Conservation (phyloP, 2,888 invertebrate genomes). For the Lasioglossum morio region DNA sequence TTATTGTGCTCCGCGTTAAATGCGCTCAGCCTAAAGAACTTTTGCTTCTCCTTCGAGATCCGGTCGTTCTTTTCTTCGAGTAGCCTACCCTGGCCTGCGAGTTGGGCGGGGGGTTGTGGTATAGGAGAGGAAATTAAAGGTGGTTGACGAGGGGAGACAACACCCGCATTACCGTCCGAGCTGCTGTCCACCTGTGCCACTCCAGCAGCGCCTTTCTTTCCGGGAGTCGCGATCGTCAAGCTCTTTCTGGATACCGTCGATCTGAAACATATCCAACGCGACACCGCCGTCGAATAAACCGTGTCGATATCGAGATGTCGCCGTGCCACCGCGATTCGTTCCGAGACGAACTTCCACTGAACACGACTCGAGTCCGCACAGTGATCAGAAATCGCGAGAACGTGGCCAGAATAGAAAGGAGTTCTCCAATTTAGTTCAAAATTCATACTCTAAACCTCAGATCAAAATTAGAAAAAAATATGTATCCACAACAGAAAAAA, state of each 20-base stretch:
- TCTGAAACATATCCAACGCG: slow-evolving; percentile 69
- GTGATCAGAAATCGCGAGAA: not conserved
- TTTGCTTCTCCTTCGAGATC: slow-evolving; percentile 95
- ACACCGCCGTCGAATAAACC: not conserved
- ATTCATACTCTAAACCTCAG: no score
- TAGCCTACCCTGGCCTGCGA: slow-evolving; percentile 84
- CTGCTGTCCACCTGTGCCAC: slow-evolving; percentile 84
- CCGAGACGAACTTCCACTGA: not conserved
- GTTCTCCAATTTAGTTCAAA: no score
- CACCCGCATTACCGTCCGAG: slow-evolving; percentile 85
- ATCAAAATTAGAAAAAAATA: no score
- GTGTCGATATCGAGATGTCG: slow-evolving; percentile 5
- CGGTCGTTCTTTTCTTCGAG: slow-evolving; percentile 89
- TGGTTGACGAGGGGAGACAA: slow-evolving; percentile 85
- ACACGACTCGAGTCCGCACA: not conserved
- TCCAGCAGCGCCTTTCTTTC: slow-evolving; percentile 74
- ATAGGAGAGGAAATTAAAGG: slow-evolving; percentile 84
- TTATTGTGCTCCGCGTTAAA: slow-evolving; percentile 89
- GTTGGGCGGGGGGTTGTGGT: slow-evolving; percentile 82
- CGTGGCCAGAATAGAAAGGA: no score
- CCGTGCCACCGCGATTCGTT: not conserved
- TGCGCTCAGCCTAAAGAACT: slow-evolving; percentile 93
- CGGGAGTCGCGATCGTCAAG: slow-evolving; percentile 71
- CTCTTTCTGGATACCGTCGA: slow-evolving; percentile 81
- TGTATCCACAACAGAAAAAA: no score